Conservation (phyloP, 2,113 vertebrate species). For the Jaculus jaculus region DNA sequence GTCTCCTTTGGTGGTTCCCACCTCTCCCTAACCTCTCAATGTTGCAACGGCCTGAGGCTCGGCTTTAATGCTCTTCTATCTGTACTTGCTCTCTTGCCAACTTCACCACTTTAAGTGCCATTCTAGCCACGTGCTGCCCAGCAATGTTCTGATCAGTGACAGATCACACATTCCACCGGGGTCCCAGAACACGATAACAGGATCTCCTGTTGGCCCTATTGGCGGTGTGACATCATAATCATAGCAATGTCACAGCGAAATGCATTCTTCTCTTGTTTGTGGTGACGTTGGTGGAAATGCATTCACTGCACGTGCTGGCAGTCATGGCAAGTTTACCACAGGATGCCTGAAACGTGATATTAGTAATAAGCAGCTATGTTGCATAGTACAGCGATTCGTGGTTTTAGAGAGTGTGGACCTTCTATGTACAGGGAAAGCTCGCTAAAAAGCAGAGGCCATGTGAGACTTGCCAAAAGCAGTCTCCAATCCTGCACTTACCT, state of each 20-base stretch:
- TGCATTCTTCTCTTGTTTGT: background rate
- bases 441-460: background rate
- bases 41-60: background rate
- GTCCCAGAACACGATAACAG: background rate
- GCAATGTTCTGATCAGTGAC: background rate
- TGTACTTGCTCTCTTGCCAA: background rate
- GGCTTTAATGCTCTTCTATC: background rate
- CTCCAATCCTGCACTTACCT: background rate
- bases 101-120: slow-evolving; percentile 13
- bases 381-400: background rate
- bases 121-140: background rate
- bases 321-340: too few relatives aligned
- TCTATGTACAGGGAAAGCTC: background rate
- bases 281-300: background rate
- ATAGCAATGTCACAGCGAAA: background rate
- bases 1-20: background rate
- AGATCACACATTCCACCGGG: background rate
- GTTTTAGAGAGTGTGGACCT: background rate
- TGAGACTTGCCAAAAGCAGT: background rate
- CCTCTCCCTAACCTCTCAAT: background rate
- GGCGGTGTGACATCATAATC: background rate
- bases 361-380: background rate
- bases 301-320: background rate
- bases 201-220: background rate
- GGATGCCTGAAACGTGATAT: background rate